Conservation (phyloP, 1,140 invertebrate genomes). For the Mactra quadrangularis region DNA sequence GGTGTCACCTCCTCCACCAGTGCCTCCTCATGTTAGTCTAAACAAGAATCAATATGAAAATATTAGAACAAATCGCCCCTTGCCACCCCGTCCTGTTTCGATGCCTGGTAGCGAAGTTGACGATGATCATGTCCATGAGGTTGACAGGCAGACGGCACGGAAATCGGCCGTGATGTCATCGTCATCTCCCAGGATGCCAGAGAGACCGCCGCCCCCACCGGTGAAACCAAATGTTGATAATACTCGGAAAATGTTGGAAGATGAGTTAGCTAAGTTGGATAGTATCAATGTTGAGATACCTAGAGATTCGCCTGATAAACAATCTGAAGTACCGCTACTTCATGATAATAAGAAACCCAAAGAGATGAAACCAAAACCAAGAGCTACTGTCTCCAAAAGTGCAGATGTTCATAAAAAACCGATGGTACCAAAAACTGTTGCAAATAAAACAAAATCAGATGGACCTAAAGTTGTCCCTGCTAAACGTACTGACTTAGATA, state of each 20-base stretch:
- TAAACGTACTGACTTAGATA: not conserved
- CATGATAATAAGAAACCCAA: slow-evolving; percentile 8
- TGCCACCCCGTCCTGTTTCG: slow-evolving; percentile 53
- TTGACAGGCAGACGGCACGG: not conserved
- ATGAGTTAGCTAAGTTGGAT: slow-evolving; percentile 44
- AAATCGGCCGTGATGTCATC: slow-evolving; percentile 41
- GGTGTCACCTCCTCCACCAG: slow-evolving; percentile 1
- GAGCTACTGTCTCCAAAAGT: slow-evolving; percentile 23
- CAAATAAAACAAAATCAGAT: slow-evolving; percentile 41
- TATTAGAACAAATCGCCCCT: slow-evolving; percentile 25
- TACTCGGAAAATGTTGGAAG: slow-evolving; percentile 41
- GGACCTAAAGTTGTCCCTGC: not conserved
- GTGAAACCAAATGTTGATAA: slow-evolving; percentile 48
- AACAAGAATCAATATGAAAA: slow-evolving; percentile 39
- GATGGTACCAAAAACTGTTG: slow-evolving; percentile 14
- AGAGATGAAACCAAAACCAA: slow-evolving; percentile 41
- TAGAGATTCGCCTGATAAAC: slow-evolving; percentile 7
- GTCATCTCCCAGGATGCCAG: slow-evolving; percentile 42
- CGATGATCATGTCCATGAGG: not conserved
- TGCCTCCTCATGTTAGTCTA: slow-evolving; percentile 46
- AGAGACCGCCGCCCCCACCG: slow-evolving; percentile 44
- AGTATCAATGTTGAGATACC: slow-evolving; percentile 40
- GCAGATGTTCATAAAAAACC: slow-evolving; percentile 10
- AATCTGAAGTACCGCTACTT: not conserved
- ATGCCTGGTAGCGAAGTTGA: slow-evolving; percentile 52